These are phyloP conservation scores for Lordiphosa stackelbergi DNA, from an alignment of 1,140 invertebrate genomes.

Conservation along the genomic window DNA sequence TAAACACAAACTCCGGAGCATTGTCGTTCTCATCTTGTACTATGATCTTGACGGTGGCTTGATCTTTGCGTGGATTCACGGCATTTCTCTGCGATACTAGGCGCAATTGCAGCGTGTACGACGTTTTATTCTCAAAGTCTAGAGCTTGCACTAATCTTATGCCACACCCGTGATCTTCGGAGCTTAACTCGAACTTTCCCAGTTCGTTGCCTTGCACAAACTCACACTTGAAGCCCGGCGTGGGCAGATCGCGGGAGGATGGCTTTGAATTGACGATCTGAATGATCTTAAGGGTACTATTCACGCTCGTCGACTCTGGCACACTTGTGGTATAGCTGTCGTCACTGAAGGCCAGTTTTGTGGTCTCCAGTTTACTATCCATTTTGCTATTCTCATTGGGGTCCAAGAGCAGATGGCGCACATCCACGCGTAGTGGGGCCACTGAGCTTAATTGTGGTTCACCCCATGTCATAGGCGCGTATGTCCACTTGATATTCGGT, in stretches of 20 bases:
- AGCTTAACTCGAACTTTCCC: constrained; percentile 84
- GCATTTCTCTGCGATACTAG: constrained; percentile 86
- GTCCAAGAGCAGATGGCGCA: constrained; percentile 85
- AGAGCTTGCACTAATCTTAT: constrained; percentile 83
- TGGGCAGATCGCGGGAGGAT: constrained; percentile 34
- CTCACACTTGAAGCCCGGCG: constrained; percentile 80
- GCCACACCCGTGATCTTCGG: constrained; percentile 88
- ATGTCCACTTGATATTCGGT: constrained; percentile 92
- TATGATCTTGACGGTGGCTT: constrained; percentile 87
- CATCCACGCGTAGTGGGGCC: constrained; percentile 87
- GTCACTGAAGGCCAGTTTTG: constrained; percentile 89
- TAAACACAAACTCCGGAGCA: constrained; percentile 87
- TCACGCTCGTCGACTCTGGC: constrained; percentile 80
- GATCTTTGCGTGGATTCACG: constrained; percentile 85
- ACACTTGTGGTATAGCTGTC: constrained; percentile 88
- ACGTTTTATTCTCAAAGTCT: constrained; percentile 86
- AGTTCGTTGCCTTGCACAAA: constrained; percentile 84
- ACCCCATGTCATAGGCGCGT: constrained; percentile 90
- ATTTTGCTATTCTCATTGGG: constrained; percentile 61
- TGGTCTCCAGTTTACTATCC: constrained; percentile 77
- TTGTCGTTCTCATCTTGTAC: constrained; percentile 93
- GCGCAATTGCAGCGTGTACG: constrained; percentile 86
- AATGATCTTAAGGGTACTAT: constrained; percentile 68
- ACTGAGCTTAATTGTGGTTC: constrained; percentile 89
- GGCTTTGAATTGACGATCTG: constrained; percentile 76